Evolutionary conservation across 2,888 invertebrate species (phyloP), one percentile per base, ranked within the genome.

Genomic region (Sturmia bella): DNA sequence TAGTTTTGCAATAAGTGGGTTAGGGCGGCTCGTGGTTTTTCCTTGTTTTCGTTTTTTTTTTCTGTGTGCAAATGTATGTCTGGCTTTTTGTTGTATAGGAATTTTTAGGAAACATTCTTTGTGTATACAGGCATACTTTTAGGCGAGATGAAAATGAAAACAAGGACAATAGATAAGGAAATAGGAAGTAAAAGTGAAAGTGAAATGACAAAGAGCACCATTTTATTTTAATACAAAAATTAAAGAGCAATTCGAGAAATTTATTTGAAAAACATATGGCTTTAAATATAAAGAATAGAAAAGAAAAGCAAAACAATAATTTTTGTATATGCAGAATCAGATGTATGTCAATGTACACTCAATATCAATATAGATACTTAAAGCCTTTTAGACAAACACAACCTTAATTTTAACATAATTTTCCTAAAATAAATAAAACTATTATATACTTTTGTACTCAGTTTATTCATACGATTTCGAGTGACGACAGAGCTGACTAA

Each of bases 71-170:
- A 32, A 32, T 32, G 27, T 27, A 27, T 27, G 50, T 19, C 19
- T 37, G 48, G 32, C 9, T 56, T 21, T 39, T 70, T 37, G 3
- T 12, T 54, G 57, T 74, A 45, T 43, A 17, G 52, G 37, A 37
- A 73, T 73, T 68, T 24, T 45, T 37, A 39, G 12, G n/a, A 15
- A 27, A 24, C 11, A 39, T 54, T 13, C 57, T 17, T 19, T 19
- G 27, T 43, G 19, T 43, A 72, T 21, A 73, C 19, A 69, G 52
- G 82, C 70, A 82, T 74, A 74, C 54, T 54, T 78, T 70, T 74
- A 69, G 82, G 77, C 63, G 48, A 80, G 32, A 52, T 59, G 13
- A 57, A 66, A 43, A 45, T 59, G 13, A 39, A 43, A 66, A 11
- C 5, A 19, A n/a, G 7, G 32, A 1, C 24, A 45, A 45, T 41